Evolutionary conservation across 2,113 vertebrate genomes (phyloP).

Genomic region (Potamarius usumacintae): DNA sequence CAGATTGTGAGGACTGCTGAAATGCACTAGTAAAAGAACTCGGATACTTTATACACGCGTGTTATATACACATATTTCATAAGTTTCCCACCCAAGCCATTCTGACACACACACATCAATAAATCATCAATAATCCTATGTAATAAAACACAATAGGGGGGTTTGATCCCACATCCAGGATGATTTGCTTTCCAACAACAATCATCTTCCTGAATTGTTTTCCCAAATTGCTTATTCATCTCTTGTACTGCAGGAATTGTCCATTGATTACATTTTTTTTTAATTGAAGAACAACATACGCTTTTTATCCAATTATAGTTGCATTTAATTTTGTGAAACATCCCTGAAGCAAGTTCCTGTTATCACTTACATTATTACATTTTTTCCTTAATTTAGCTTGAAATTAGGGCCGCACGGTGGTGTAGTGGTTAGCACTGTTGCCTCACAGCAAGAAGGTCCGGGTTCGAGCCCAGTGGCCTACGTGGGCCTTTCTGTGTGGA

Average conservation of each 20-base stretch:
- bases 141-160: neutral
- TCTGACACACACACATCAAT: neutral
- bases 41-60: too few relatives aligned
- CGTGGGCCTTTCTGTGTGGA: too few relatives aligned
- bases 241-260: neutral
- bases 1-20: too few relatives aligned
- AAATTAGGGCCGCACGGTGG: neutral
- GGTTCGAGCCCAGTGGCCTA: too few relatives aligned
- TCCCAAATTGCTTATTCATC: neutral
- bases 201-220: too few relatives aligned
- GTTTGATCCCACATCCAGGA: too few relatives aligned
- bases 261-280: neutral
- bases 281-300: neutral
- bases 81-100: too few relatives aligned
- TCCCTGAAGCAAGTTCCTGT: neutral
- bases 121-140: neutral
- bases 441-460: too few relatives aligned
- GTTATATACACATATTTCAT: too few relatives aligned
- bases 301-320: neutral
- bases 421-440: too few relatives aligned
- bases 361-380: neutral
- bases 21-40: too few relatives aligned
- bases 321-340: too few relatives aligned
- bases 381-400: neutral
- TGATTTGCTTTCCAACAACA: neutral